phyloP scores from a whole-genome alignment of 2,113 vertebrate species.

The Nansenia antarctica region DNA sequence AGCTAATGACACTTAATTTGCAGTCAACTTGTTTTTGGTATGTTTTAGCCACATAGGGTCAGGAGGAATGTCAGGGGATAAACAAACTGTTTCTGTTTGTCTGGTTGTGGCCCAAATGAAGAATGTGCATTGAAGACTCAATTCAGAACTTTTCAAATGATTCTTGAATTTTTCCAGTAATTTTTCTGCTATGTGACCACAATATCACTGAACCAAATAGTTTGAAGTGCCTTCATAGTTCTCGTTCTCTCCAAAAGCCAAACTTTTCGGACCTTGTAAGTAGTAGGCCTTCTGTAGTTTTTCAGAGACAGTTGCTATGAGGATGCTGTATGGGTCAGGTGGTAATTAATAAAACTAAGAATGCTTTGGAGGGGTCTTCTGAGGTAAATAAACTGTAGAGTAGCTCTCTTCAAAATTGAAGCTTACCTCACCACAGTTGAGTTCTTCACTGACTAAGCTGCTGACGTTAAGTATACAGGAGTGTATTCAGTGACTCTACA shows the following conservation, averaged over 20 bases:
- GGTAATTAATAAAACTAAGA: background rate
- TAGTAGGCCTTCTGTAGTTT: too few species aligned
- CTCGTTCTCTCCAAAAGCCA: too few species aligned
- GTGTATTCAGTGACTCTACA: constrained; percentile 40
- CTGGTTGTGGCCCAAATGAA: background rate
- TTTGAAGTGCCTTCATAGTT: too few species aligned
- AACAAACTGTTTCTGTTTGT: background rate
- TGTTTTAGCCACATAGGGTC: background rate
- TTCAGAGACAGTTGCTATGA: too few species aligned
- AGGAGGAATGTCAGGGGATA: background rate
- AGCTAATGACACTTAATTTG: too few species aligned
- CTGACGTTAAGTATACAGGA: background rate
- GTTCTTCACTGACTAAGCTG: background rate
- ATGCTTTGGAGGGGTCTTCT: background rate
- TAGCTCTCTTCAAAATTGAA: constrained; percentile 3
- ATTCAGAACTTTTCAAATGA: background rate
- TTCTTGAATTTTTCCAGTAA: background rate
- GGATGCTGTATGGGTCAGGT: too few species aligned
- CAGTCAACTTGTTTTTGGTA: too few species aligned
- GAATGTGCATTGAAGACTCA: background rate
- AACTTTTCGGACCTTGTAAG: too few species aligned
- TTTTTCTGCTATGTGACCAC: background rate
- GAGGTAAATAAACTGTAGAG: background rate
- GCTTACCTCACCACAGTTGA: constrained; percentile 18
- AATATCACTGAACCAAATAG: too few species aligned